phyloP scores from a whole-genome alignment of 35 echinoderm and acorn worm species.

The Ptychodera flava region DNA sequence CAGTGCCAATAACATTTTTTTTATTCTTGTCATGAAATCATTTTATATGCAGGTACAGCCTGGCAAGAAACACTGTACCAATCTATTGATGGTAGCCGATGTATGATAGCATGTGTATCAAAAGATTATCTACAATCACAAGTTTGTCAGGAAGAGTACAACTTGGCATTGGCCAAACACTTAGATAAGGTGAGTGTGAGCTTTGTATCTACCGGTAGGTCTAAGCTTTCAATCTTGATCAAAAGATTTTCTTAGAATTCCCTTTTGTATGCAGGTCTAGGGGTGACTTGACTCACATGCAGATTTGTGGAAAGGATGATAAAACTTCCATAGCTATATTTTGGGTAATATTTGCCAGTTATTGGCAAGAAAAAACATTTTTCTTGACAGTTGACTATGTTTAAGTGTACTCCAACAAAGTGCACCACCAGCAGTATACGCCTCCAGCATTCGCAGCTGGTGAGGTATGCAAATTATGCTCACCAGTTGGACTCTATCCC shows the following conservation, averaged over 20 bases:
- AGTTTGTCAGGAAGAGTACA: conserved; percentile 80
- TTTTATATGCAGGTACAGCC: conserved; percentile 46
- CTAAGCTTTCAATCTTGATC: background rate
- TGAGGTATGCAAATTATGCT: no score
- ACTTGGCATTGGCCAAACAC: conserved; percentile 75
- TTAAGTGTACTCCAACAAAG: no score
- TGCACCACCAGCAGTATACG: no score
- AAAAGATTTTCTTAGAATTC: background rate
- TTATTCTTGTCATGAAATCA: background rate
- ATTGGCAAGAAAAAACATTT: background rate
- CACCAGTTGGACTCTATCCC: no score
- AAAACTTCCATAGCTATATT: background rate
- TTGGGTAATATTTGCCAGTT: background rate
- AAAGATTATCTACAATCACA: conserved; percentile 63
- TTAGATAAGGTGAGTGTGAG: conserved; percentile 69
- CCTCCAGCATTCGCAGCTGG: no score
- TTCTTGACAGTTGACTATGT: background rate
- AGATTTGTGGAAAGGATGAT: background rate
- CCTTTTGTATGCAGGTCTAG: background rate
- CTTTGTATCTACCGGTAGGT: background rate
- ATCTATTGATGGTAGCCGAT: conserved; percentile 70
- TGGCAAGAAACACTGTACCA: conserved; percentile 86
- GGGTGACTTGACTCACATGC: background rate
- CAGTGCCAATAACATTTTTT: no score
- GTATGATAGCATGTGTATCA: conserved; percentile 58